Base-by-base conservation (phyloP, 2,797 vertebrate species). In the Enteromius viviparus region DNA sequence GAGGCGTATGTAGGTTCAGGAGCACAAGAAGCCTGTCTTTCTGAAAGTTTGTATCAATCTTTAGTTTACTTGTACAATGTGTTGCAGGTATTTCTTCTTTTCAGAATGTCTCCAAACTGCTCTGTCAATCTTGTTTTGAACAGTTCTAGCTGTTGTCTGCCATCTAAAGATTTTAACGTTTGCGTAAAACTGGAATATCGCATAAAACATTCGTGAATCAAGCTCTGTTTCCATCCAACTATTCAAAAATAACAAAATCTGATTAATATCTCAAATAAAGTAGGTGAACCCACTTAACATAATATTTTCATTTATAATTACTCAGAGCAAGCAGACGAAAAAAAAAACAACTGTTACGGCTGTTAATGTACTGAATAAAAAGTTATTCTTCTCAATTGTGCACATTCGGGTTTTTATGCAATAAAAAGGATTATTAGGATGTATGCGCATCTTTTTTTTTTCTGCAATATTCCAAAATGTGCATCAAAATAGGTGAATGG, bases 41-140 rank as follows among this genome's bases (percentile, higher is more conserved):
- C 42, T 45, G 45, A 26, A 26, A 72, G 76, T 82, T 82, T 74
- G 69, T 42, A 19, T 64, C 79, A 80, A 85, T 82, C 70, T 69
- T 26, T 70, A 69, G 49, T 87, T 82, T 62, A 26, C 71, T 21
- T 68, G 4, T 62, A 17, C 55, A 51, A 17, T n/a, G 32, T 19
- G 17, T 29, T 64, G 23, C 21, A 58, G 42, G 19, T 70, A 29
- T 81, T 72, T 72, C 11, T 21, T 51, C 40, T 32, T 66, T 72
- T 66, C 55, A 21, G 6, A 49, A 62, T 64, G 32, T 45, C 45
- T 21, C 15, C 15, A 60, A 19, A 74, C 29, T 62, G 40, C 21
- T 8, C 29, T 69, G 32, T 62, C 53, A 72, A 74, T 32, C 53
- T 70, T 60, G 53, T 7, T 14, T 81, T 58, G 8, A 55, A 51